These are phyloP conservation scores for Hystrix brachyura DNA, from an alignment of 2,113 vertebrate species.

Conservation along the genomic window DNA sequence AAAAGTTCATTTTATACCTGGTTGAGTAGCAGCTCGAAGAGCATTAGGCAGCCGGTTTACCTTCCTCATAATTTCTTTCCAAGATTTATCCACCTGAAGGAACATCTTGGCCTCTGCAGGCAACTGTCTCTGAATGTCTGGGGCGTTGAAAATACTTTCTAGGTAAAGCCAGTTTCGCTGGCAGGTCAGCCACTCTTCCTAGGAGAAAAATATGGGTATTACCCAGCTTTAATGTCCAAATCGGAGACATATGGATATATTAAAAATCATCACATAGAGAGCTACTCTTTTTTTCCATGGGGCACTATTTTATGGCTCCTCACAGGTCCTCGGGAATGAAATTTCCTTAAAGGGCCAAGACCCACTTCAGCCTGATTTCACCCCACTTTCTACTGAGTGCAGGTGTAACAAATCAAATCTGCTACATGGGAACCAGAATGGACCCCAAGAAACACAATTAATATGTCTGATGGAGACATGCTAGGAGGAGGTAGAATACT, in stretches of 20 bases:
- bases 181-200: conserved; percentile 93
- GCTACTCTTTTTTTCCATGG: background rate
- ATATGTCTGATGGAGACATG: background rate
- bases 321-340: background rate
- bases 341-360: background rate
- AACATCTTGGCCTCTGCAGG: conserved; percentile 94
- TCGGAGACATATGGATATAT: background rate
- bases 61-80: conserved; percentile 93
- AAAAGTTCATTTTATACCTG: conserved; percentile 85
- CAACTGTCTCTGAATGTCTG: conserved; percentile 92
- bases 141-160: conserved; percentile 93
- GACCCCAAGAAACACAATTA: background rate
- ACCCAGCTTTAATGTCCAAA: background rate
- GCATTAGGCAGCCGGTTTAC: conserved; percentile 90
- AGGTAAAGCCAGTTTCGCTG: conserved; percentile 93
- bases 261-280: background rate
- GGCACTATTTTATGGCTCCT: background rate
- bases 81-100: conserved; percentile 92
- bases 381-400: background rate
- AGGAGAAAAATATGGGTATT: conserved; percentile 20
- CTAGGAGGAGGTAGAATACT: background rate
- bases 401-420: background rate
- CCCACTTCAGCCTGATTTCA: background rate
- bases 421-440: background rate
- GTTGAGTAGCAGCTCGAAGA: conserved; percentile 88